Evolutionary conservation across 1,140 invertebrate species (phyloP).

Genomic region (Pantala flavescens): DNA sequence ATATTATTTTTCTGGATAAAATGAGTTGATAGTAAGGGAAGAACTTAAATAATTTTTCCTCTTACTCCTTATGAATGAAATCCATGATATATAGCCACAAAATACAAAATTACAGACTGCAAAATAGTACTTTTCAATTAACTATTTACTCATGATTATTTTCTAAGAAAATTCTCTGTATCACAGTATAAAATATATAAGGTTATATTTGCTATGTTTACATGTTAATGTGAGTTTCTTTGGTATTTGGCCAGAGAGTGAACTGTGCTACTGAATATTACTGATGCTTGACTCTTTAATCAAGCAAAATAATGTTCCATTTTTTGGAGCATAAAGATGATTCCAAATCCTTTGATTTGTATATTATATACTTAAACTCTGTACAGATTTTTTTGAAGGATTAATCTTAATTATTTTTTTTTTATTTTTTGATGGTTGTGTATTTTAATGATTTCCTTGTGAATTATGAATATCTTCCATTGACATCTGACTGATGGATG

Average conservation of each 20-base stretch:
- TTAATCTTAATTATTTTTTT: not conserved
- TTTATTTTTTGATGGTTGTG: not conserved
- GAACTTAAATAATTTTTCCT: no score
- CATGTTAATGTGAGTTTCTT: not conserved
- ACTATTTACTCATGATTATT: not conserved
- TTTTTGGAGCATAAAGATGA: not conserved
- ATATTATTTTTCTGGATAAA: no score
- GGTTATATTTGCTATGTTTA: not conserved
- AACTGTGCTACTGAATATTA: not conserved
- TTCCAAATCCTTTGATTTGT: not conserved
- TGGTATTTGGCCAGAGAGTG: not conserved
- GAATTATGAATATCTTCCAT: not conserved
- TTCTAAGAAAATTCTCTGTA: not conserved
- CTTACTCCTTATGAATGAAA: not conserved
- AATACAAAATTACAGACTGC: no score
- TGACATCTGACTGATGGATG: not conserved
- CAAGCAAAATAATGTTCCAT: not conserved
- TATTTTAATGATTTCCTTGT: not conserved
- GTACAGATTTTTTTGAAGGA: not conserved
- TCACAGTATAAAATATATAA: not conserved
- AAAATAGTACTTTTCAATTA: not conserved
- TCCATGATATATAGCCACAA: not conserved
- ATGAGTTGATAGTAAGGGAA: no score
- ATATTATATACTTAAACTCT: not conserved
- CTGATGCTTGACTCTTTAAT: not conserved